Conservation (phyloP, 2,797 vertebrate species). For the Pseudochirops corinnae region DNA sequence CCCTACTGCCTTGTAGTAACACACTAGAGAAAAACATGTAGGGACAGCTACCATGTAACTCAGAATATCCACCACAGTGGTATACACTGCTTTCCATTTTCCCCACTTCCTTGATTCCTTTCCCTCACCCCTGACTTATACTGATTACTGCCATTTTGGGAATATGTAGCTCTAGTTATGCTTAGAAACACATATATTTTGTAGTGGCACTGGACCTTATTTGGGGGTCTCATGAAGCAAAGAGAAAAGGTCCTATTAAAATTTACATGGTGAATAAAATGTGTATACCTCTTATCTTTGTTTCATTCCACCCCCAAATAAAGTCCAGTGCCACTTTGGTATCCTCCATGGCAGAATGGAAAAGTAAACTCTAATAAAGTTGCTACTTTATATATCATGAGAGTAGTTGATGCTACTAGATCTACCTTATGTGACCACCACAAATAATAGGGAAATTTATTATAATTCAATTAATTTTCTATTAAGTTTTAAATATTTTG, state of each 20-base stretch:
- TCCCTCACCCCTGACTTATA: not conserved
- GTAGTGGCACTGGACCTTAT: not conserved
- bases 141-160: not conserved
- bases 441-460: constrained; percentile 42
- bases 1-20: not conserved
- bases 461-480: constrained; percentile 50
- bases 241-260: not conserved
- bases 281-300: not conserved
- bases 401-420: not conserved
- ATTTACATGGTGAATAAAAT: too few species aligned
- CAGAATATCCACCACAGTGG: not conserved
- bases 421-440: constrained; percentile 25
- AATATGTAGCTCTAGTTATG: not conserved
- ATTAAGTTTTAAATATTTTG: constrained; percentile 53
- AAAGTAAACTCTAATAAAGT: constrained; percentile 28
- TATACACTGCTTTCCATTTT: not conserved
- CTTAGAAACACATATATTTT: not conserved
- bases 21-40: not conserved
- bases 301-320: constrained; percentile 6
- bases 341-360: not conserved
- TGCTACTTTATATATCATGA: not conserved
- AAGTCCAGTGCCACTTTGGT: not conserved
- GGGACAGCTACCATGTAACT: not conserved
- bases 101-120: not conserved
- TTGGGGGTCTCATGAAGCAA: not conserved